A percentile compares a stretch with the other conserved stretches of the same genome.
These are phyloP conservation scores for Huso huso DNA, from an alignment of 2,797 vertebrate genomes.

Conservation along the genomic window DNA sequence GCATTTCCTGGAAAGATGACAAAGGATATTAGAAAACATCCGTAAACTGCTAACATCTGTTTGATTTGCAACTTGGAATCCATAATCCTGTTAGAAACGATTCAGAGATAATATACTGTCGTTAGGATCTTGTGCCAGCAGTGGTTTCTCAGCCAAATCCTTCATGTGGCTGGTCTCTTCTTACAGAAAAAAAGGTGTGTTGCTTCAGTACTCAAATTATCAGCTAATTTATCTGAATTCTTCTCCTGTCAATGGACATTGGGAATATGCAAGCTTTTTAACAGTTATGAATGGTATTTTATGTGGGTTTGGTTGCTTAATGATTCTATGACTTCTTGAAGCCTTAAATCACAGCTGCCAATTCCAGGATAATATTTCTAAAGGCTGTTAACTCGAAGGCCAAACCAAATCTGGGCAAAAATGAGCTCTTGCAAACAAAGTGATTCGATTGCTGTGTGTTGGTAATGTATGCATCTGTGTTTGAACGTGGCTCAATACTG, in stretches of 20 bases:
- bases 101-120: slow-evolving; percentile 8
- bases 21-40: slow-evolving; percentile 19
- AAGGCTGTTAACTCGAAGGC: slow-evolving; percentile 34
- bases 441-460: neutral
- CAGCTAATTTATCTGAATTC: neutral
- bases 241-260: slow-evolving; percentile 10
- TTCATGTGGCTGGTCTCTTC: neutral
- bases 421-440: neutral
- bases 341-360: slow-evolving; percentile 50
- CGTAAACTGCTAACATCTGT: slow-evolving; percentile 50
- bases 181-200: neutral
- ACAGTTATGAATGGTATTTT: no score
- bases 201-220: neutral
- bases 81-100: slow-evolving; percentile 24
- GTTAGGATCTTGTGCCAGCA: neutral
- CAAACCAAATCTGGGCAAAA: neutral
- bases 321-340: neutral
- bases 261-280: neutral
- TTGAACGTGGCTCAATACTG: neutral
- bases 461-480: slow-evolving; percentile 3
- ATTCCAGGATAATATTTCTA: slow-evolving; percentile 56
- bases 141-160: neutral
- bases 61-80: slow-evolving; percentile 14
- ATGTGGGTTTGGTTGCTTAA: slow-evolving; percentile 6
- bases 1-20: slow-evolving; percentile 4